phyloP scores from a whole-genome alignment of 2,888 invertebrate species.

The Pherbina coryleti region DNA sequence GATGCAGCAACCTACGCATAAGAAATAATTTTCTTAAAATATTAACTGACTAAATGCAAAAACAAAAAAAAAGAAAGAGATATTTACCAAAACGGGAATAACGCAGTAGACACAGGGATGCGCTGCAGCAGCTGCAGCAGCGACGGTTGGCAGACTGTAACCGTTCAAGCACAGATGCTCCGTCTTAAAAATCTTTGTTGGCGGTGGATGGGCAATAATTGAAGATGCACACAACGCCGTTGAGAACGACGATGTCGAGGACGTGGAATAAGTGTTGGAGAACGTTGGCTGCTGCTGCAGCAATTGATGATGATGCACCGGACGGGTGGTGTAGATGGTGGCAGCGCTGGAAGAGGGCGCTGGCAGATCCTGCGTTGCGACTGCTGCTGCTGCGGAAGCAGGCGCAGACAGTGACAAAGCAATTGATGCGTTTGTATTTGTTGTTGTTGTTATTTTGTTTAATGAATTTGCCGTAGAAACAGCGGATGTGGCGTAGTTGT shows the following conservation, averaged over 20 bases:
- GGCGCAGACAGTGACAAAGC: constrained; percentile 41
- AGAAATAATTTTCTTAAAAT: no score
- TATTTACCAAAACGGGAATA: constrained; percentile 67
- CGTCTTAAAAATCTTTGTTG: constrained; percentile 67
- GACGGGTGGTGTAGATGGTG: constrained; percentile 33
- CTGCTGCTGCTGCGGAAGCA: constrained; percentile 40
- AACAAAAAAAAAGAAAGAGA: background rate
- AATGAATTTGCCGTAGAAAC: constrained; percentile 23
- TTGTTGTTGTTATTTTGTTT: constrained; percentile 21
- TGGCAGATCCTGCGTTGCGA: background rate
- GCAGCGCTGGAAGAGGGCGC: constrained; percentile 34
- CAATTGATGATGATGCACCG: constrained; percentile 37
- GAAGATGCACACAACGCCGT: constrained; percentile 46
- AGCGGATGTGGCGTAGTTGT: constrained; percentile 38
- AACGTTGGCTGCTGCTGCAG: constrained; percentile 55
- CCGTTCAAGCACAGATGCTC: constrained; percentile 65
- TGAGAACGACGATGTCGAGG: constrained; percentile 50
- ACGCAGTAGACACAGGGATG: constrained; percentile 68
- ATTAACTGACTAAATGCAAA: no score
- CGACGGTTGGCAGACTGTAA: constrained; percentile 65
- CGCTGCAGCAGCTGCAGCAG: constrained; percentile 64
- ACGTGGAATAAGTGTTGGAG: constrained; percentile 56
- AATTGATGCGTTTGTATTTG: constrained; percentile 21
- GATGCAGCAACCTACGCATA: no score
- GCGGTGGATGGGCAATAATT: constrained; percentile 65